These are phyloP conservation scores for Lamprotornis superbus DNA, from an alignment of 2,113 vertebrate species.

Conservation along the genomic window DNA sequence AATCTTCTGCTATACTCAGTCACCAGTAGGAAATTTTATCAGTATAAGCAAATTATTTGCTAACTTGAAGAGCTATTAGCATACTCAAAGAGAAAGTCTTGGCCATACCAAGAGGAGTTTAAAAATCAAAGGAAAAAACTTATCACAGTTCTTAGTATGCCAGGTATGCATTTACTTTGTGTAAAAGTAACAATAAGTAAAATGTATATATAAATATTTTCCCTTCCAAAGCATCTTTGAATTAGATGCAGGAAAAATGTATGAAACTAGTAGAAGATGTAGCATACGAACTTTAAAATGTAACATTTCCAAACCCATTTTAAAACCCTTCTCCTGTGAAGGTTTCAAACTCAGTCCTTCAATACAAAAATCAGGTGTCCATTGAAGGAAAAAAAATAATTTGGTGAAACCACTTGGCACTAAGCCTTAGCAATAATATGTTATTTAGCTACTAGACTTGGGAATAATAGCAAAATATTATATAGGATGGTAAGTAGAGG, in stretches of 20 bases:
- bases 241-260: background rate
- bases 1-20: background rate
- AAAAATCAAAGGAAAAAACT: background rate
- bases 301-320: background rate
- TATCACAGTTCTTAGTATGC: background rate
- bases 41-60: background rate
- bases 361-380: background rate
- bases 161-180: background rate
- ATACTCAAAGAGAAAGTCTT: background rate
- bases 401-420: background rate
- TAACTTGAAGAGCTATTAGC: background rate
- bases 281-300: background rate
- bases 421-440: background rate
- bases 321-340: background rate
- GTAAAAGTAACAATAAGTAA: background rate
- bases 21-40: background rate
- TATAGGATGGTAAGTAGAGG: background rate
- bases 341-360: background rate
- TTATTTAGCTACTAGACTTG: background rate
- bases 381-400: background rate
- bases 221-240: background rate
- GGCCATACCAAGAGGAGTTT: background rate
- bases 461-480: background rate
- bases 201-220: background rate
- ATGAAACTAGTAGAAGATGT: background rate